Evolutionary conservation across 2,888 invertebrate species (phyloP).

Genomic region (Hyles lineata): DNA sequence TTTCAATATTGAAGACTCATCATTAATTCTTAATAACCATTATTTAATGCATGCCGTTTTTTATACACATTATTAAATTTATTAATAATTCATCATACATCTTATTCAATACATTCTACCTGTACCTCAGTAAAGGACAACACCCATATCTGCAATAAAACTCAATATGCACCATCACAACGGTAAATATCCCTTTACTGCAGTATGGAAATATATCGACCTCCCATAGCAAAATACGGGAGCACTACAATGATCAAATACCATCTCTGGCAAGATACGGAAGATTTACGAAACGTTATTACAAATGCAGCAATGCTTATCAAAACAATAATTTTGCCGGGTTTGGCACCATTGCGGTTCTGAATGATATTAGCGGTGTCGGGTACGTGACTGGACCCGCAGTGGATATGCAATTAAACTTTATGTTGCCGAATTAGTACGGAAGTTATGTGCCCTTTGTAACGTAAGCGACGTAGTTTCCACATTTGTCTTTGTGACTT

Average conservation of each 20-base stretch:
- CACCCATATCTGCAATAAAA: no score
- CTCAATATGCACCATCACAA: neutral
- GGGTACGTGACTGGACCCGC: slow-evolving; percentile 27
- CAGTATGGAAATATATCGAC: neutral
- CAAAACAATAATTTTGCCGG: slow-evolving; percentile 20
- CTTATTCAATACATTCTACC: no score
- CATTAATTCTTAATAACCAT: no score
- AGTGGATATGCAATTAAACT: slow-evolving; percentile 27
- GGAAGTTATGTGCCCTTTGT: neutral
- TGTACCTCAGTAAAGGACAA: no score
- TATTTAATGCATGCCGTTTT: no score
- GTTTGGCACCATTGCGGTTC: slow-evolving; percentile 2
- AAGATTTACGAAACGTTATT: neutral
- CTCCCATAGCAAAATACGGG: neutral
- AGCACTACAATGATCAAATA: neutral
- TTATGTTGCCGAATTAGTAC: slow-evolving; percentile 29
- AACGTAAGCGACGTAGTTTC: neutral
- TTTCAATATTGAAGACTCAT: no score
- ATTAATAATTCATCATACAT: no score
- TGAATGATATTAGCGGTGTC: neutral
- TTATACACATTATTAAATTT: no score
- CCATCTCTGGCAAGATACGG: slow-evolving; percentile 15
- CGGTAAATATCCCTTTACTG: neutral
- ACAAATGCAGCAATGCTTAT: slow-evolving; percentile 24
- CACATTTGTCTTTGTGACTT: neutral